Evolutionary conservation across 2,888 invertebrate species (phyloP), one percentile per base, ranked within the genome.

Genomic region (Pomacea canaliculata): DNA sequence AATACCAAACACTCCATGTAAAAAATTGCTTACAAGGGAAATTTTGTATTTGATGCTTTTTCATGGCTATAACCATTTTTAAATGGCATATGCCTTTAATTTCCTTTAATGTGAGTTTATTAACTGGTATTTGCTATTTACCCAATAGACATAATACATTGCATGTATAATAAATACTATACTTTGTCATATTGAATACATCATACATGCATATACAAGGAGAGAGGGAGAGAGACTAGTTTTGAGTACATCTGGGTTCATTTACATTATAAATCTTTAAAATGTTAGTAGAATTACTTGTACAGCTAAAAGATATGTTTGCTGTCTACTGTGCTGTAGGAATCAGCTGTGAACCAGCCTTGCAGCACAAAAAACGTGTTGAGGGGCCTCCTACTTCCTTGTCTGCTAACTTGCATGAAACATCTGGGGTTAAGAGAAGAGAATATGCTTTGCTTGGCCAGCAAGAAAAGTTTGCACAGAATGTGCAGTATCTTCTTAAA

Each of bases 381-480:
- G 78, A 79, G 18, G 87, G 86, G 1, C 86, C 86, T 7, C 70
- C 80, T 10, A 80, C 85, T n/a, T 83, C 85, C 10, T 78, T 86
- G 3, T 83, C 83, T 48, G 81, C 81, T 70, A 81, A 86, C 51
- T 87, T 83, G 70, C 81, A 84, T 76, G 82, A 83, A 65, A 72
- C 60, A 12, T 59, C 76, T 63, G 60, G 67, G 12, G 23, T 19
- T 59, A 67, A 56, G 10, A 62, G 49, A 23, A 85, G 88, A 62
- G 85, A 88, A 12, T 90, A 84, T 82, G 83, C 86, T 23, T 84
- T 90, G 65, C 84, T 90, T 59, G 90, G 80, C 16, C 85, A 86
- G 75, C 88, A 90, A 80, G 84, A 85, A 23, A 90, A 89, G 79
- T 90, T 90, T 80, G 81, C 84, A 2, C 60, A 79, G 37, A 90